Evolutionary conservation across 2,113 vertebrate genomes (phyloP).

Genomic region (Apodemus speciosus): DNA sequence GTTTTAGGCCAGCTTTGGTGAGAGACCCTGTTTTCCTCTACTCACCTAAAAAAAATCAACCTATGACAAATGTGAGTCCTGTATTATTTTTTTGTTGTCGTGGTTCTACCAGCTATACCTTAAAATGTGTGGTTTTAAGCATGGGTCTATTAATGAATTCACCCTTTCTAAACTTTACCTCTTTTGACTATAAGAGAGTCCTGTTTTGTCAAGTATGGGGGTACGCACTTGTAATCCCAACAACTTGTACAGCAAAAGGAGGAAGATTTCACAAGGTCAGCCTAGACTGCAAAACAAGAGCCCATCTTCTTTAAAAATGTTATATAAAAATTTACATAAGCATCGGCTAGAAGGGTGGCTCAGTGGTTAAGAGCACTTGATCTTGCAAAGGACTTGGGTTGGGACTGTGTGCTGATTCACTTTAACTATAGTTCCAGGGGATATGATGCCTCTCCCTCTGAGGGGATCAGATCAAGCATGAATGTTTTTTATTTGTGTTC

Average conservation of each 20-base stretch:
- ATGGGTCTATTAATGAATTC: constrained; percentile 10
- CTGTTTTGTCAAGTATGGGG: neutral
- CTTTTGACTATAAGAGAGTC: constrained; percentile 5
- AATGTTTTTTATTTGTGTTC: neutral
- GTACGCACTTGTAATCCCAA: neutral
- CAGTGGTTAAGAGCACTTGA: neutral
- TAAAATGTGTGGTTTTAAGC: constrained; percentile 34
- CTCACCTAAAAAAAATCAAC: neutral
- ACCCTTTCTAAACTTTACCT: neutral
- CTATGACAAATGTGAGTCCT: neutral
- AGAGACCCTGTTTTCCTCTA: neutral
- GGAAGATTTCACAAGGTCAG: neutral
- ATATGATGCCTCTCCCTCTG: neutral
- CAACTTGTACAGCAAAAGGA: neutral
- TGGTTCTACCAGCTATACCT: neutral
- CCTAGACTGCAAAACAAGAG: neutral
- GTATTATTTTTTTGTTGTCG: neutral
- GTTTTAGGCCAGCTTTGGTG: neutral
- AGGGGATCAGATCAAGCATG: neutral
- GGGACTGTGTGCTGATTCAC: neutral
- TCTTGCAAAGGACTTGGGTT: neutral
- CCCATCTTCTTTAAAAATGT: neutral
- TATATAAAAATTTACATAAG: constrained; percentile 26
- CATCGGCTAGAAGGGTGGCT: neutral
- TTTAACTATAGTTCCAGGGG: neutral